Percentiles rank a stretch among this genome's conserved stretches.
Evolutionary conservation across 2,888 invertebrate genomes (phyloP).

Genomic region (Lottia scabra): DNA sequence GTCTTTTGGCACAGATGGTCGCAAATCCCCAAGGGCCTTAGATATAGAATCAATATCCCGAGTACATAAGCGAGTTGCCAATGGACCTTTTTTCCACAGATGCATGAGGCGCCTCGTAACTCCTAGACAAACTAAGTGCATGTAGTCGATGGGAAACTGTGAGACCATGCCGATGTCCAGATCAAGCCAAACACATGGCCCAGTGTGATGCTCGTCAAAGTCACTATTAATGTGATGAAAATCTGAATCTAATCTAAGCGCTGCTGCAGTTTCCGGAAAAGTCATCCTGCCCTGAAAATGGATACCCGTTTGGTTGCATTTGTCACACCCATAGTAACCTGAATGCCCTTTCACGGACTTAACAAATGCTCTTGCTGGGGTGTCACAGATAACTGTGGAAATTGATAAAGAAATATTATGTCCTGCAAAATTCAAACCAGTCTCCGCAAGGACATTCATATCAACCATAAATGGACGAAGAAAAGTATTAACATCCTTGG

Average conservation of each 20-base stretch:
- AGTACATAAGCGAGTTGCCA: conserved; percentile 17
- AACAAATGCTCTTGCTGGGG: conserved; percentile 48
- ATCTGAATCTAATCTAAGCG: conserved; percentile 4
- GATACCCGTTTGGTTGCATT: conserved; percentile 32
- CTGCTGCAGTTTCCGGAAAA: conserved; percentile 11
- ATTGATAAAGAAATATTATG: conserved; percentile 18
- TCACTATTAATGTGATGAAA: conserved; percentile 28
- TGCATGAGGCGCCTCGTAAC: conserved; percentile 47
- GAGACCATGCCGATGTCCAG: conserved; percentile 42
- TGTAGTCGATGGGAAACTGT: conserved; percentile 50
- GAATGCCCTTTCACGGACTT: conserved; percentile 40
- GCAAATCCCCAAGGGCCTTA: conserved; percentile 4
- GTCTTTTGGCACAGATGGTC: conserved; percentile 26
- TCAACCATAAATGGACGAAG: conserved; percentile 24
- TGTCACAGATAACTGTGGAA: conserved; percentile 55
- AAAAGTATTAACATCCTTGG: conserved; percentile 18
- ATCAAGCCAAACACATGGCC: conserved; percentile 19
- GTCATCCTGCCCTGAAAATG: conserved; percentile 22
- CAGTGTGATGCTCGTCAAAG: conserved; percentile 33
- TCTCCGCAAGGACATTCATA: conserved; percentile 6
- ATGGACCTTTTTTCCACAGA: conserved; percentile 41
- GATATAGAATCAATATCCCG: neutral
- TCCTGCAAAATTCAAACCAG: conserved; percentile 11
- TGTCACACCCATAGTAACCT: conserved; percentile 48
- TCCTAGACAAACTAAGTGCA: conserved; percentile 60